Evolutionary conservation across 2,888 invertebrate species (phyloP).

Genomic region (Acrocyrtus sp.): DNA sequence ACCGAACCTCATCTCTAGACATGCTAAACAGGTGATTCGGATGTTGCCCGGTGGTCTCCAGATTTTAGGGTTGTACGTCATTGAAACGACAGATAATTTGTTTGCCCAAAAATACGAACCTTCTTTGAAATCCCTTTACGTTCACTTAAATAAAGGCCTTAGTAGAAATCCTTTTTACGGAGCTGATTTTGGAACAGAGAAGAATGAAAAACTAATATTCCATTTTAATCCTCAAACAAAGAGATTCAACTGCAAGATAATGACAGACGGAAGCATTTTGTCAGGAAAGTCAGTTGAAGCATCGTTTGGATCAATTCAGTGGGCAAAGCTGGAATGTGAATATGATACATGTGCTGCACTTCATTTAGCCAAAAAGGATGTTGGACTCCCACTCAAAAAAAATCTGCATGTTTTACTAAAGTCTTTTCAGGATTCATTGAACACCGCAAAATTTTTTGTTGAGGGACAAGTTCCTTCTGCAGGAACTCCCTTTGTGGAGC

Average conservation of each 20-base stretch:
- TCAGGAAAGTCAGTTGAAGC: conserved; percentile 43
- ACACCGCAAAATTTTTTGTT: conserved; percentile 74
- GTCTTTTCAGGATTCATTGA: conserved; percentile 58
- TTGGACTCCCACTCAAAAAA: conserved; percentile 58
- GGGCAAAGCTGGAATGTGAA: conserved; percentile 59
- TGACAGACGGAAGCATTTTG: conserved; percentile 41
- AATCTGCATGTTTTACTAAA: conserved; percentile 57
- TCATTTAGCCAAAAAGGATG: conserved; percentile 57
- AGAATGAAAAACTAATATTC: conserved; percentile 74
- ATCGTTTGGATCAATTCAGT: conserved; percentile 38
- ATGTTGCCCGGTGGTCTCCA: conserved; percentile 93
- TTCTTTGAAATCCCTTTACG: conserved; percentile 72
- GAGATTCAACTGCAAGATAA: conserved; percentile 66
- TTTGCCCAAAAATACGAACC: conserved; percentile 72
- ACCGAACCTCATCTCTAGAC: conserved; percentile 51
- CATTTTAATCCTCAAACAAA: conserved; percentile 69
- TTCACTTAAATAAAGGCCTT: conserved; percentile 69
- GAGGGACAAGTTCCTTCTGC: conserved; percentile 77
- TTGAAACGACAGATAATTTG: conserved; percentile 69
- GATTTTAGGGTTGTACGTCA: conserved; percentile 84
- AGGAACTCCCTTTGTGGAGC: conserved; percentile 73
- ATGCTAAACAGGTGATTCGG: conserved; percentile 69
- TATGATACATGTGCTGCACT: conserved; percentile 60
- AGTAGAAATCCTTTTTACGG: conserved; percentile 59
- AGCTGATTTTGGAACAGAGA: conserved; percentile 50